Conservation (phyloP, 2,888 invertebrate genomes). For the Cyrtodaria siliqua region DNA sequence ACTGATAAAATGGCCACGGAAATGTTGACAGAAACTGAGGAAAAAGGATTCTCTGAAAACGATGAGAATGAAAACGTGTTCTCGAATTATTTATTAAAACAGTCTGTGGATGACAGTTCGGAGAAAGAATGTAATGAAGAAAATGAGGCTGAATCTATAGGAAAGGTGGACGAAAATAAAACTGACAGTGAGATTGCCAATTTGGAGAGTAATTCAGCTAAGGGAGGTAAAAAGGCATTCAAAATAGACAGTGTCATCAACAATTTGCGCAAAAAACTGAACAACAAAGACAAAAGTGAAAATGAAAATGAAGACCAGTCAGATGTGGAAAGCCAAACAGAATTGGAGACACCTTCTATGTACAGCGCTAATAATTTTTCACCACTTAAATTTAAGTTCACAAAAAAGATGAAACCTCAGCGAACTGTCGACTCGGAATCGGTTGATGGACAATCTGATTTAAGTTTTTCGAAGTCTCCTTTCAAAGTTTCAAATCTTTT, state of each 20-base stretch:
- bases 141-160: not conserved
- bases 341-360: slow-evolving; percentile 21
- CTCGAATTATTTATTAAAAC: not conserved
- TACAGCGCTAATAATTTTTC: slow-evolving; percentile 42
- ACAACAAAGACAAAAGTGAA: slow-evolving; percentile 25
- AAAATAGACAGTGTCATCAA: slow-evolving; percentile 49
- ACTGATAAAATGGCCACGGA: too few species aligned
- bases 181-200: not conserved
- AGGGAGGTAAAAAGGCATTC: slow-evolving; percentile 22
- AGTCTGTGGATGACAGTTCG: not conserved
- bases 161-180: not conserved
- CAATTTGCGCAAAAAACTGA: slow-evolving; percentile 42
- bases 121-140: not conserved
- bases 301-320: slow-evolving; percentile 31
- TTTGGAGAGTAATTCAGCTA: slow-evolving; percentile 6
- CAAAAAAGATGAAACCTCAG: slow-evolving; percentile 26
- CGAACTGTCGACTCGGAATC: too few species aligned
- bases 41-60: not conserved
- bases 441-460: not conserved
- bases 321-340: slow-evolving; percentile 25
- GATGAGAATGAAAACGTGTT: not conserved
- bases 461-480: slow-evolving; percentile 12
- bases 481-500: slow-evolving; percentile 2
- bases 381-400: slow-evolving; percentile 41
- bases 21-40: not conserved